These are phyloP conservation scores for Enteromius anoplus DNA, from an alignment of 2,797 vertebrate genomes.

Conservation along the genomic window DNA sequence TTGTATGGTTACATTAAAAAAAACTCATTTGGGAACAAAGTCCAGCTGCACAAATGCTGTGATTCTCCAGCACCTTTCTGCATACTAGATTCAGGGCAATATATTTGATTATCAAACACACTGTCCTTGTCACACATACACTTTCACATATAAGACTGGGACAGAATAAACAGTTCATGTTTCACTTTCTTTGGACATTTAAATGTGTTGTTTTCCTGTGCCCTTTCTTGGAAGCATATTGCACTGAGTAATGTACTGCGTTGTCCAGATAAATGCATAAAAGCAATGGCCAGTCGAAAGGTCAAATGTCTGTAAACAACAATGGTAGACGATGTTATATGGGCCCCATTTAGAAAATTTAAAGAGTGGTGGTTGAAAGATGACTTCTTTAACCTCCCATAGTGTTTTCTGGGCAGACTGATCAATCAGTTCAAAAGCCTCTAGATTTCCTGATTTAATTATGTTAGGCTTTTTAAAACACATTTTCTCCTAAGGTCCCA, in stretches of 20 bases:
- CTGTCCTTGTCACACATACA: slow-evolving; percentile 31
- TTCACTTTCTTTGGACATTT: slow-evolving; percentile 38
- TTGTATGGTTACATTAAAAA: background rate
- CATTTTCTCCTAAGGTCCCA: slow-evolving; percentile 5
- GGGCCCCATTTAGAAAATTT: slow-evolving; percentile 37
- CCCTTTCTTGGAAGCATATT: slow-evolving; percentile 23
- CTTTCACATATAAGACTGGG: slow-evolving; percentile 45
- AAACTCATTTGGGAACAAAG: slow-evolving; percentile 4
- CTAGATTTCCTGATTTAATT: slow-evolving; percentile 10
- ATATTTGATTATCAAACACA: slow-evolving; percentile 58
- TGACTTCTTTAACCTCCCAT: background rate
- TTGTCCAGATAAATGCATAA: slow-evolving; percentile 19
- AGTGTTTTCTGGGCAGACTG: slow-evolving; percentile 26
- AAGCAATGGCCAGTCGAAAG: slow-evolving; percentile 21
- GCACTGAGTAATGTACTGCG: slow-evolving; percentile 14
- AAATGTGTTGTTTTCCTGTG: slow-evolving; percentile 8
- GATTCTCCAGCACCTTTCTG: slow-evolving; percentile 49
- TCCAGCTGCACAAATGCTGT: slow-evolving; percentile 37
- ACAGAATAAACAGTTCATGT: slow-evolving; percentile 17
- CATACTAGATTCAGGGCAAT: slow-evolving; percentile 31
- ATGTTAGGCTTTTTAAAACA: slow-evolving; percentile 7
- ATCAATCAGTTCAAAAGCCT: slow-evolving; percentile 22
- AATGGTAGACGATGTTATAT: slow-evolving; percentile 27
- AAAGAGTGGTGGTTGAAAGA: slow-evolving; percentile 11
- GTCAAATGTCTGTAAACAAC: slow-evolving; percentile 31